Conservation (phyloP, 2,113 vertebrate genomes). For the Puffinus mauretanicus region DNA sequence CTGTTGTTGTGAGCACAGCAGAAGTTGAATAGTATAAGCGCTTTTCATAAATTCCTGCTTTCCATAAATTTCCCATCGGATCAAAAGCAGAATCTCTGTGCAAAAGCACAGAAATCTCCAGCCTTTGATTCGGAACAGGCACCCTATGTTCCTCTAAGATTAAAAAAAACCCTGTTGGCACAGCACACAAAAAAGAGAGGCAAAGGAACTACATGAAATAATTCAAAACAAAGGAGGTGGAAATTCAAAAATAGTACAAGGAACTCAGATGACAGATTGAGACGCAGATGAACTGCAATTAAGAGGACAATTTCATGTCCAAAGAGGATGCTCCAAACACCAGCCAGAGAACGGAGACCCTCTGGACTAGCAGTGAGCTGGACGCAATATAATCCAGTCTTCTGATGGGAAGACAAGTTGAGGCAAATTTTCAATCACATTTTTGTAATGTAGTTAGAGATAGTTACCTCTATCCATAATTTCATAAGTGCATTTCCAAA, state of each 20-base stretch:
- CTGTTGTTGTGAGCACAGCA: background rate
- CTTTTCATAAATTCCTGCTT: slow-evolving; percentile 33
- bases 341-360: background rate
- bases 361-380: background rate
- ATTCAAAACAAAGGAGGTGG: slow-evolving; percentile 25
- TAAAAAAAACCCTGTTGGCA: slow-evolving; percentile 11
- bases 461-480: background rate
- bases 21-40: slow-evolving; percentile 29
- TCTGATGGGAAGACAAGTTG: background rate
- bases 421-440: background rate
- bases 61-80: background rate
- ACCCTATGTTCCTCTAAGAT: slow-evolving; percentile 32
- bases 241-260: background rate
- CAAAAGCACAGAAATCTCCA: slow-evolving; percentile 40
- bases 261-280: background rate
- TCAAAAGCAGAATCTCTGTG: slow-evolving; percentile 33
- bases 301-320: background rate
- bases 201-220: background rate
- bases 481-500: background rate
- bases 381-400: background rate
- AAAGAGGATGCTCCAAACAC: background rate
- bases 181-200: background rate
- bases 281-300: background rate
- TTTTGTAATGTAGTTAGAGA: background rate
- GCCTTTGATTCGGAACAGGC: slow-evolving; percentile 50